Conservation (phyloP, 2,888 invertebrate species). For the Hypercompe scribonia region DNA sequence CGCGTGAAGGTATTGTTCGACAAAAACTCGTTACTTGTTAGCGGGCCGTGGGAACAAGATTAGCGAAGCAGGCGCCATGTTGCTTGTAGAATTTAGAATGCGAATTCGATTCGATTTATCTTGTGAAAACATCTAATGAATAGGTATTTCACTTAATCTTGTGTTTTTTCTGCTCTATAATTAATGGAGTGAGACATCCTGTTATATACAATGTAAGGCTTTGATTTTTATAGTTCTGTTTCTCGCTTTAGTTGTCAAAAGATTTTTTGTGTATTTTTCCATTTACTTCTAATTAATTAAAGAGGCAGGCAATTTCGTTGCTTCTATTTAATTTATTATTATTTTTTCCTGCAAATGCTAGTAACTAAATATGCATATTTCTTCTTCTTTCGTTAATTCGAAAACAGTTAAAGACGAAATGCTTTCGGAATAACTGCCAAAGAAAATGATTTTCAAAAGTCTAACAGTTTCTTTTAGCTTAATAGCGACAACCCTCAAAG, state of each 20-base stretch:
- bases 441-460: too few species aligned
- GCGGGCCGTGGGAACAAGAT: conserved; percentile 48
- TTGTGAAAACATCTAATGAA: conserved; percentile 9
- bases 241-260: not conserved
- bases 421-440: too few species aligned
- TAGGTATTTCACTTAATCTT: conserved; percentile 1
- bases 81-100: conserved; percentile 37
- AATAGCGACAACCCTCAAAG: too few species aligned
- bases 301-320: not conserved
- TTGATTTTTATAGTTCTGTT: not conserved
- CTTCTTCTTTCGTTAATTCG: too few species aligned
- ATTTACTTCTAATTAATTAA: not conserved
- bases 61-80: conserved; percentile 30
- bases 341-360: too few species aligned
- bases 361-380: too few species aligned
- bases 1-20: conserved; percentile 49
- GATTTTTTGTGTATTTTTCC: not conserved
- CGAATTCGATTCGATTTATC: conserved; percentile 30
- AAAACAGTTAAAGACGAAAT: too few species aligned
- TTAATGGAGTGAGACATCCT: not conserved
- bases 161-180: not conserved
- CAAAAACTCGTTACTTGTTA: conserved; percentile 42
- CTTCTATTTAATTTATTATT: too few species aligned
- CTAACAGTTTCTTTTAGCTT: too few species aligned
- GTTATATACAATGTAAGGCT: not conserved